Conservation (phyloP, 2,888 invertebrate genomes). For the Kryphioiulus occultus region DNA sequence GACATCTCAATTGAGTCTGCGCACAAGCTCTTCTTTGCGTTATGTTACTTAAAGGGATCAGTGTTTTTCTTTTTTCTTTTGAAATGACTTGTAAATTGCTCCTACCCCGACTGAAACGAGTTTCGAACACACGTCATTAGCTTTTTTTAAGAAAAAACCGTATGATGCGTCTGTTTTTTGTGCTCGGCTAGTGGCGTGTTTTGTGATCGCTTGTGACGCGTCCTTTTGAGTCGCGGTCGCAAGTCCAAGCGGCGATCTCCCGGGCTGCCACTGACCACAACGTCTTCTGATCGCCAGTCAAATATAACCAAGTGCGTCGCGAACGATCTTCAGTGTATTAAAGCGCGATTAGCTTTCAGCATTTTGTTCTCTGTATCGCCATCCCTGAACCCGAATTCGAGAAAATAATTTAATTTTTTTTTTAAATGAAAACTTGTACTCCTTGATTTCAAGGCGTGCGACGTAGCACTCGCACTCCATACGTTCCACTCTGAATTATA, state of each 20-base stretch:
- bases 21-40: not conserved
- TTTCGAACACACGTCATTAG: not conserved
- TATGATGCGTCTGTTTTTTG: not conserved
- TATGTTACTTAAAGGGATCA: constrained; percentile 3
- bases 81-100: constrained; percentile 8
- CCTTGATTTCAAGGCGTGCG: too few relatives aligned
- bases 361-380: not conserved
- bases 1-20: not conserved
- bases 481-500: too few relatives aligned
- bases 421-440: not conserved
- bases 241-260: not conserved
- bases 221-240: not conserved
- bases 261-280: not conserved
- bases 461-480: too few relatives aligned
- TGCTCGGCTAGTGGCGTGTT: not conserved
- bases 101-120: not conserved
- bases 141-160: not conserved
- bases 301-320: not conserved
- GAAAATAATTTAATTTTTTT: constrained; percentile 38
- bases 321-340: not conserved
- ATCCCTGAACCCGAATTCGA: not conserved
- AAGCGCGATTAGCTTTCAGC: not conserved
- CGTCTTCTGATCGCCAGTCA: not conserved
- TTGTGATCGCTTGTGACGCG: not conserved
- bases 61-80: not conserved